Base-by-base conservation (phyloP, 2,888 invertebrate species). In the Diarsia brunnea region DNA sequence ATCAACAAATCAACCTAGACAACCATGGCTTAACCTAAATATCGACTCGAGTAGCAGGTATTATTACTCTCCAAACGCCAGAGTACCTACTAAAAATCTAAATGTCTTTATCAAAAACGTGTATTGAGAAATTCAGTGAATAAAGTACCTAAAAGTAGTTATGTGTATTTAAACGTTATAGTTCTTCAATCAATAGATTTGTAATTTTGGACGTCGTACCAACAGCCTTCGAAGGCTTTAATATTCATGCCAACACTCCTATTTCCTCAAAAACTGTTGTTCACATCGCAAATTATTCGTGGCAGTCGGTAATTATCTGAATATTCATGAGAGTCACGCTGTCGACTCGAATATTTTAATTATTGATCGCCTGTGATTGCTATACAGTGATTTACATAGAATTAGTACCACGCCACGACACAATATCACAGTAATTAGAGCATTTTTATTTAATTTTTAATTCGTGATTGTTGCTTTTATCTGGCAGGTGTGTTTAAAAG, bases 331-430 rank as follows among this genome's bases (percentile, higher is more conserved):
- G 53, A 63, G 79, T 84, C 78, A 80, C 70, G 79, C 78, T 88
- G 86, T 79, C 79, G 79, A 77, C 79, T 87, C 73, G 76, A 85
- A 88, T 88, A 89, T 85, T 87, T 84, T 84, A 88, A 87, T 84
- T 85, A 85, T 86, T 81, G 81, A 86, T 85, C 70, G 69, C 64
- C 31, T 69, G 76, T 80, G 82, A 86, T 81, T 81, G 81, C 74
- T 75, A 67, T 68, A 49, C 65, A 61, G 67, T 67, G 69, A 82
- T 82, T 88, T 84, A 79, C 78, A 84, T 76, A 76, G 76, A 58
- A 85, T 82, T 77, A 75, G 77, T 76, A 24, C 45, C 53, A 55
- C 24, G 51, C 47, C 51, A 19, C 51, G n/a, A 16, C 60, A 63
- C 51, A 69, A 69, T 74, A 84, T 70, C 58, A 70, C 63, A 55